These are phyloP conservation scores for Stictocephala bisonia DNA, from an alignment of 2,888 invertebrate species.

Conservation along the genomic window DNA sequence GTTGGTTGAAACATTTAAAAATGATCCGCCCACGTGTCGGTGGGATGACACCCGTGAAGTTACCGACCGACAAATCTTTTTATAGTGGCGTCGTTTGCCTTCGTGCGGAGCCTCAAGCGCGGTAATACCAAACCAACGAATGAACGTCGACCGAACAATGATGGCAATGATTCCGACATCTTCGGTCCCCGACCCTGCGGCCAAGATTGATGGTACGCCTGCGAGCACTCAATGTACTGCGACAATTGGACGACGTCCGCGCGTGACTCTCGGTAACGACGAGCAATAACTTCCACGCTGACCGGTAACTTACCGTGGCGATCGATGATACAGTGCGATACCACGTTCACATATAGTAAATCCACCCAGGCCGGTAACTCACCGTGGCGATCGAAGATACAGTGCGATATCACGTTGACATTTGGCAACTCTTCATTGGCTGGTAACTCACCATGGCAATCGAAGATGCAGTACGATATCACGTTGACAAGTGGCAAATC, in stretches of 20 bases:
- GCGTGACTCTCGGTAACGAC: not conserved
- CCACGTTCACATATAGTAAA: not conserved
- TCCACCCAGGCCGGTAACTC: not conserved
- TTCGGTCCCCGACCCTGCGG: slow-evolving; percentile 8
- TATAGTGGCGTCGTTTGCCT: slow-evolving; percentile 32
- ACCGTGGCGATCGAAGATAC: too few relatives aligned
- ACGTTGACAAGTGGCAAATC: too few relatives aligned
- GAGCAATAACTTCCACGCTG: not conserved
- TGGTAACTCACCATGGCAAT: too few relatives aligned
- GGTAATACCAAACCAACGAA: slow-evolving; percentile 19
- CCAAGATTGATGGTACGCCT: slow-evolving; percentile 3
- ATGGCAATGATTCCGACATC: slow-evolving; percentile 33
- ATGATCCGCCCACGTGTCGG: too few relatives aligned
- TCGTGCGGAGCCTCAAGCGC: not conserved
- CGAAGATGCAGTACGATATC: too few relatives aligned
- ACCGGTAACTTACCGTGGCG: not conserved
- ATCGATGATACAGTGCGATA: not conserved
- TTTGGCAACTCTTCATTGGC: too few relatives aligned
- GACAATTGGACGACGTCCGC: not conserved
- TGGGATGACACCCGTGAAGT: too few relatives aligned
- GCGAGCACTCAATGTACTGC: not conserved
- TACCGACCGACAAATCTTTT: slow-evolving; percentile 19
- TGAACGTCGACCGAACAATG: slow-evolving; percentile 4
- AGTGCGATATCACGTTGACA: too few relatives aligned
- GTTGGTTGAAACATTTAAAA: too few relatives aligned